These are phyloP conservation scores for Thamnophis elegans DNA, from an alignment of 2,797 vertebrate genomes.

Conservation along the genomic window DNA sequence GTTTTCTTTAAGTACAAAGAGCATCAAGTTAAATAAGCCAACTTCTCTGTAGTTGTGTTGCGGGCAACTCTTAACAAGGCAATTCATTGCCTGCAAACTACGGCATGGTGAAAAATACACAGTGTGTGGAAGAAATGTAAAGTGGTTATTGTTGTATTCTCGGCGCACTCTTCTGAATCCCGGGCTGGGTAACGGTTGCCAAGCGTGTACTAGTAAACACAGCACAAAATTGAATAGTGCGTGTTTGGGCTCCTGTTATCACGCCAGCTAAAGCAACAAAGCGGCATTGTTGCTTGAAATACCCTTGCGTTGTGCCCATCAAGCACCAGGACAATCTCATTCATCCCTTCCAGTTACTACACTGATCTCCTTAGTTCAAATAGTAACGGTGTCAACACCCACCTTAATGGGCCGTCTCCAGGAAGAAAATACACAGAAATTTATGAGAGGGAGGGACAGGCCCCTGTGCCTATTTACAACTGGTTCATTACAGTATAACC, in stretches of 20 bases:
- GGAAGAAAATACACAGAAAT: neutral
- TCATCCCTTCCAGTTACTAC: neutral
- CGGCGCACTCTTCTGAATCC: constrained; percentile 45
- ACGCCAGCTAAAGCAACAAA: constrained; percentile 12
- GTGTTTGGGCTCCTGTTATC: constrained; percentile 20
- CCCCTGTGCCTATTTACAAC: neutral
- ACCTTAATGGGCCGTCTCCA: neutral
- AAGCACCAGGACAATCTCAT: neutral
- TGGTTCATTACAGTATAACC: neutral
- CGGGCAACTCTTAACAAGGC: neutral
- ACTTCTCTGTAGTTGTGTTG: neutral
- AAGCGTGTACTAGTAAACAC: constrained; percentile 56
- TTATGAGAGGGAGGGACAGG: neutral
- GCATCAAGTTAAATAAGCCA: neutral
- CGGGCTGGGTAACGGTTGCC: constrained; percentile 57
- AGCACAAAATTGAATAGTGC: neutral
- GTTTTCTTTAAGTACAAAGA: neutral
- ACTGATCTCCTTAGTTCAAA: neutral
- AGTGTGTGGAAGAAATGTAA: neutral
- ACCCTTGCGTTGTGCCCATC: neutral
- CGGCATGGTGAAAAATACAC: neutral
- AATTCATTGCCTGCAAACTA: neutral
- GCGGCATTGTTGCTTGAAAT: neutral
- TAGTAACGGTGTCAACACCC: neutral
- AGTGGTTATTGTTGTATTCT: constrained; percentile 11